These are phyloP conservation scores for Spinibarbus caldwelli DNA, from an alignment of 2,797 vertebrate species.

Conservation along the genomic window DNA sequence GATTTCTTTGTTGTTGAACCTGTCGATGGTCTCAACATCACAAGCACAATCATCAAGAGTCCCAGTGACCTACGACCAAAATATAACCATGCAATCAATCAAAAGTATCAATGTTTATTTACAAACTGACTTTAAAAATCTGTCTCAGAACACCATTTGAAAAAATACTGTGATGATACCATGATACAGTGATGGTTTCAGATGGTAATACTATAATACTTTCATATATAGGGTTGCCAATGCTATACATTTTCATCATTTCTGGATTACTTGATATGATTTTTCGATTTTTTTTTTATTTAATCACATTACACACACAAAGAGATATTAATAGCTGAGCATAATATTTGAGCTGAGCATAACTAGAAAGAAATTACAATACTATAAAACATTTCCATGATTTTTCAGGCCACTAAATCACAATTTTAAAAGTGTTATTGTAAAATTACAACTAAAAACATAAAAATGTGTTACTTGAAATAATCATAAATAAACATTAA, in stretches of 20 bases:
- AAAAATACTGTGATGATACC: not conserved
- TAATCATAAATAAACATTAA: not conserved
- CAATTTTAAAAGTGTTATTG: not conserved
- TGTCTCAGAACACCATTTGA: not conserved
- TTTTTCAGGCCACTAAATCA: too few relatives aligned
- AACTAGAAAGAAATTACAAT: not conserved
- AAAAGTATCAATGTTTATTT: not conserved
- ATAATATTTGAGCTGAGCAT: not conserved
- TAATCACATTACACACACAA: not conserved
- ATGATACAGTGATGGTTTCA: too few relatives aligned
- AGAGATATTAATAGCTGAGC: not conserved
- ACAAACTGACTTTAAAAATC: not conserved
- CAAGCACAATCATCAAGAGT: constrained; percentile 91
- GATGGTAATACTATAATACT: not conserved
- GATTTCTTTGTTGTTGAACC: constrained; percentile 88
- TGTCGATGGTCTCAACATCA: constrained; percentile 92
- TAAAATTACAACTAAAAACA: not conserved
- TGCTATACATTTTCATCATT: not conserved
- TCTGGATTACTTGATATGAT: not conserved
- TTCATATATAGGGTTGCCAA: not conserved
- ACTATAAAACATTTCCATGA: too few relatives aligned
- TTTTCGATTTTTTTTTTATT: too few relatives aligned
- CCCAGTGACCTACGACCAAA: constrained; percentile 82
- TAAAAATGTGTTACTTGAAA: not conserved
- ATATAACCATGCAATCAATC: not conserved